Evolutionary conservation across 2,113 vertebrate species (phyloP).

Genomic region (Brachyhypopomus occidentalis): DNA sequence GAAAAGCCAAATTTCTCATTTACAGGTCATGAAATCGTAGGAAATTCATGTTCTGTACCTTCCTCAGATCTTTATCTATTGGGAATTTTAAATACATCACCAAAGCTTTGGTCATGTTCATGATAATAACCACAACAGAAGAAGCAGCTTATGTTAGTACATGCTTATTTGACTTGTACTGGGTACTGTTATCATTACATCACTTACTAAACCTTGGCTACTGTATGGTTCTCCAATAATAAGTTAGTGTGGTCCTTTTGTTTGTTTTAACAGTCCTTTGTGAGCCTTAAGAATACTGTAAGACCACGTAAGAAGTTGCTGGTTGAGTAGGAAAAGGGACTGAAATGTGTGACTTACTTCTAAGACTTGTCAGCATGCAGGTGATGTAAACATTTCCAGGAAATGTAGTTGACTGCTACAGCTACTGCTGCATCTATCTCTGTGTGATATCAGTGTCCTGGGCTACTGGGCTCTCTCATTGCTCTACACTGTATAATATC

Average conservation of each 20-base stretch:
- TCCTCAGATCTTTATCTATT: background rate
- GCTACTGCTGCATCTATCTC: background rate
- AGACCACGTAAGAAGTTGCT: background rate
- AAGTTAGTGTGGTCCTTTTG: no score
- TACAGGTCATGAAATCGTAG: background rate
- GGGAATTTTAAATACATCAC: background rate
- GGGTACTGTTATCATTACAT: no score
- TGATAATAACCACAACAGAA: no score
- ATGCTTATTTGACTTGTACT: background rate
- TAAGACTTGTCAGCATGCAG: no score
- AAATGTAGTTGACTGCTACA: background rate
- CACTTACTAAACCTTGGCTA: no score
- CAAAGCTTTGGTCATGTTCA: background rate
- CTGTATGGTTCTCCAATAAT: no score
- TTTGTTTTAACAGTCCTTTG: no score
- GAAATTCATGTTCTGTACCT: background rate
- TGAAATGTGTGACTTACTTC: no score
- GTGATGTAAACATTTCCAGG: background rate
- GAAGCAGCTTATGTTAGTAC: background rate
- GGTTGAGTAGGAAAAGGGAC: no score
- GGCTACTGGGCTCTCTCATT: background rate
- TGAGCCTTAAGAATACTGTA: background rate
- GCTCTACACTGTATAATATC: no score
- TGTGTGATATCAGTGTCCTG: background rate
- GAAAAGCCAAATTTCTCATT: conserved; percentile 14